Percentiles rank a stretch among this genome's conserved stretches.
Evolutionary conservation across 2,113 vertebrate genomes (phyloP).

Genomic region (Albula goreensis): DNA sequence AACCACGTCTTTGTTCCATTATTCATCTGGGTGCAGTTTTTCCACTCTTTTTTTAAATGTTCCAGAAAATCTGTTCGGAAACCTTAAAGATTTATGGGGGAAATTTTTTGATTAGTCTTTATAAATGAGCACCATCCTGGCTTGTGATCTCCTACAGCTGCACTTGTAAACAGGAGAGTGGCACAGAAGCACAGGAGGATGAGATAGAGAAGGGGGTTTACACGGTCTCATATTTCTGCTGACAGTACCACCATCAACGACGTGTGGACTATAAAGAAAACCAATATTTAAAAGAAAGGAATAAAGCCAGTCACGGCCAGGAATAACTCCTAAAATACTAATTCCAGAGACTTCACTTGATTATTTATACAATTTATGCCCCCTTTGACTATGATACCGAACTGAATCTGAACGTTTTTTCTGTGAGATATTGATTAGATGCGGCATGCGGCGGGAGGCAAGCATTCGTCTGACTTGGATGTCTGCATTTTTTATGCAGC

Average conservation of each 20-base stretch:
- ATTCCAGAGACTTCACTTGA: not conserved
- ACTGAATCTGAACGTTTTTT: not conserved
- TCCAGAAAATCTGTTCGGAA: slow-evolving; percentile 9
- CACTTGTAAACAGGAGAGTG: not conserved
- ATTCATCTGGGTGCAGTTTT: slow-evolving; percentile 11
- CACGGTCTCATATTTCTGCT: not conserved
- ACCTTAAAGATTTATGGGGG: not conserved
- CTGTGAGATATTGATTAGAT: slow-evolving; percentile 6
- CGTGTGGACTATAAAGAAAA: not conserved
- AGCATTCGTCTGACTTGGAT: not conserved
- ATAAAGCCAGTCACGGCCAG: not conserved
- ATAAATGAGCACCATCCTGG: not conserved
- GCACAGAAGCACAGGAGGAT: not conserved
- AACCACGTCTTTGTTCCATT: not conserved
- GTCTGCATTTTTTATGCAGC: slow-evolving; percentile 8
- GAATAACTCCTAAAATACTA: not conserved
- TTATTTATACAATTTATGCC: slow-evolving; percentile 5
- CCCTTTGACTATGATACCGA: not conserved
- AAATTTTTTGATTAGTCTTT: not conserved
- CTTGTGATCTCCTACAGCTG: not conserved
- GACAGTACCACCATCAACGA: not conserved
- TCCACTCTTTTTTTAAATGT: not conserved
- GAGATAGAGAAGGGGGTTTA: not conserved
- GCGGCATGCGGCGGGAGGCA: too few relatives aligned
- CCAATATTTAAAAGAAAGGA: not conserved